These are phyloP conservation scores for Allolobophora icterica DNA, from an alignment of 2,888 invertebrate genomes.

Conservation along the genomic window DNA sequence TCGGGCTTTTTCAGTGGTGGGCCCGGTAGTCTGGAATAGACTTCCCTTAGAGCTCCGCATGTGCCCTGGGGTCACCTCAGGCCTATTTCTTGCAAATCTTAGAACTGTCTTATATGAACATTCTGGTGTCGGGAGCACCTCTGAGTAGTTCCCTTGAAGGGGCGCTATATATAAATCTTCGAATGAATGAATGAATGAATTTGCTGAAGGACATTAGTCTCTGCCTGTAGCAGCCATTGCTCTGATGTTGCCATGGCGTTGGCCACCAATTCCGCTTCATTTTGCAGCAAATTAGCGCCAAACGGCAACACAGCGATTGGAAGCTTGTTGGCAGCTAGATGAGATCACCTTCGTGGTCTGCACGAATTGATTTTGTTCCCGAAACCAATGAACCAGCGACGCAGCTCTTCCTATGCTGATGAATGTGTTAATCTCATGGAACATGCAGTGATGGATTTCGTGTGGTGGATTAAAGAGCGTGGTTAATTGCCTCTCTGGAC, in stretches of 20 bases:
- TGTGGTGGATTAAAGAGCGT: background rate
- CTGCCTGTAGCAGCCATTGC: background rate
- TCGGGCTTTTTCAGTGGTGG: too few relatives aligned
- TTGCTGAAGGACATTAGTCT: background rate
- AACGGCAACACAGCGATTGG: background rate
- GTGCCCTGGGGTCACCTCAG: too few relatives aligned
- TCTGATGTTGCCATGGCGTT: background rate
- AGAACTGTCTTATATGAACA: too few relatives aligned
- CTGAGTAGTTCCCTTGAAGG: too few relatives aligned
- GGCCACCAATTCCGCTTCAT: conserved; percentile 8
- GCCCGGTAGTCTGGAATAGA: too few relatives aligned
- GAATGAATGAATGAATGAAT: too few relatives aligned
- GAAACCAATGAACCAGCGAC: background rate
- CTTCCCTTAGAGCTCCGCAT: too few relatives aligned
- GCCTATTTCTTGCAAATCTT: too few relatives aligned
- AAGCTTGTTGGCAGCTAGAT: background rate
- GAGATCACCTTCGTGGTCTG: background rate
- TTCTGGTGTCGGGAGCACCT: too few relatives aligned
- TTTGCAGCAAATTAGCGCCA: background rate
- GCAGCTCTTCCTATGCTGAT: background rate
- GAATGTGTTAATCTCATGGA: background rate
- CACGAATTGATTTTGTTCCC: background rate
- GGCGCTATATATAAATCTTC: too few relatives aligned
- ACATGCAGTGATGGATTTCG: background rate
- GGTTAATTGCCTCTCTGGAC: background rate